Base-by-base conservation (phyloP, 2,888 invertebrate species). In the Crepidodera aurea region DNA sequence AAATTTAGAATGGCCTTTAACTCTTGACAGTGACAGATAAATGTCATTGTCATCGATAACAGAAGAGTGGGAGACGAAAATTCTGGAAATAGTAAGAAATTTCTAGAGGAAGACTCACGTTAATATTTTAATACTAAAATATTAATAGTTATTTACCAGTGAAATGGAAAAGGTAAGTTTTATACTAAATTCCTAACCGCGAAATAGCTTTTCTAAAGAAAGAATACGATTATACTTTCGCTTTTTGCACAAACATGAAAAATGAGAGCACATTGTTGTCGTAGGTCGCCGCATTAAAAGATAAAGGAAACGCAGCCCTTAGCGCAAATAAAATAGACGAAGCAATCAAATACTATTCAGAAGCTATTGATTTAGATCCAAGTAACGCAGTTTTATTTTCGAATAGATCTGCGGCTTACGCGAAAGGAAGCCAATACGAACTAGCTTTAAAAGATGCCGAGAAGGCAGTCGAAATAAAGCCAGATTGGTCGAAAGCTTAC, bases 361-460 rank as follows among this genome's bases (percentile, higher is more conserved):
- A 92, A 74, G 96, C 93, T 3, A 93, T 96, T 66, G 82, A 83
- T 10, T 79, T 94, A 63, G 95, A 96, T 77, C 83, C 84, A 0
- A 86, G 84, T 32, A 96, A 96, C 83, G 93, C 95, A 84, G 94
- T 96, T 76, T 84, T 96, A 18, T 96, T 85, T 76, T 96, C 95
- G 73, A 96, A 96, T 81, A 87, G 96, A 57, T 96, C 96, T 0
- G 96, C 96, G 4, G 96, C 96, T 4, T 90, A 91, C 76, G 92
- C 93, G 1, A 95, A 94, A 82, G 86, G 88, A 44, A 88, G 86
- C 18, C 87, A 91, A 67, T 95, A 89, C 75, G 78, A 82, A 1
- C 85, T 88, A 64, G 93, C 96, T 0, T 81, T 96, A 22, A 85
- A 88, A 67, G 96, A 96, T 84, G 96, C 95, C 0, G 90, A 94